Base-by-base conservation (phyloP, 2,797 vertebrate genomes). In the Melanotaenia pygmaea region DNA sequence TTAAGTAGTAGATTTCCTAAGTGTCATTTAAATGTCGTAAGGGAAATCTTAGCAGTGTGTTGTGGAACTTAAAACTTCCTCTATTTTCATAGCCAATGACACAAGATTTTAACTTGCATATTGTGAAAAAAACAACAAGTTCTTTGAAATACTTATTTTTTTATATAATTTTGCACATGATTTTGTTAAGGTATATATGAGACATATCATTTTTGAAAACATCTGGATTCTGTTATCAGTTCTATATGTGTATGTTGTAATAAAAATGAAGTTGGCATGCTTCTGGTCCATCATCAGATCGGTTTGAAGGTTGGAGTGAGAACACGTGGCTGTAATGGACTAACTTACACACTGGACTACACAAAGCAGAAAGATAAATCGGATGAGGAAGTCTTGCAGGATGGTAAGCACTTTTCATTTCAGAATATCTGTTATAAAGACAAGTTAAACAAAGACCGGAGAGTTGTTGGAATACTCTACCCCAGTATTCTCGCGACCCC, bases 321-420 rank as follows among this genome's bases (percentile, higher is more conserved):
- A 81, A 99, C 98, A 34, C 96, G 98, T 64, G 98, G 98, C 68
- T 99, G 98, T 86, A 99, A 99, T 81, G 98, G 98, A 28, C 95
- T 99, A 74, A 98, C 97, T 7, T 99, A 99, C 72, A 98, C 96
- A 0, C 91, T 99, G 78, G 96, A 99, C 79, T 99, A 99, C 72
- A 95, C 97, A 10, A 97, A 96, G 80, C 95, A 96, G 0, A 99
- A 93, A 87, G 96, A 95, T 74, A 94, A 95, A 65, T 97, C 97
- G 30, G 98, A 99, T 67, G 98, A 99, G 93, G 98, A 99, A 86
- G 98, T 99, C 53, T 54, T 96, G 71, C 98, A 99, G 85, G 97
- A 99, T 75, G 98, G 98, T 99, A 75, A 95, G 94, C 7, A 14
- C 13, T n/a, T 50, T 14, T 38, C 9, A 30, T 45, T 47, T 34